Evolutionary conservation across 2,888 invertebrate species (phyloP), one percentile per base, ranked within the genome.

Genomic region (Amphipyra tragopoginis): DNA sequence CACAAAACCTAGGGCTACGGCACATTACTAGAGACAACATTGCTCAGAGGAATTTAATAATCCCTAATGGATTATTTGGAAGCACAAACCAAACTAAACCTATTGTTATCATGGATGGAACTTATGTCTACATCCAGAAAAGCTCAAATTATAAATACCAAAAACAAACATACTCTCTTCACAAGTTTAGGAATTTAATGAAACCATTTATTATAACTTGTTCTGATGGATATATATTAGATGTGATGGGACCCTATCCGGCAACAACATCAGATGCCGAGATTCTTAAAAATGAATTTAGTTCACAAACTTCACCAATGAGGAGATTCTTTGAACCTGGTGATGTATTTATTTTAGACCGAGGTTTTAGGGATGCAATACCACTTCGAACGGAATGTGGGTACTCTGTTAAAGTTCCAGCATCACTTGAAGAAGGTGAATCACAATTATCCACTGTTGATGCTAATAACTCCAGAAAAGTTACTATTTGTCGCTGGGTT

Each of bases 51-150:
- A 54, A 54, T 54, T 39, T 38, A 15, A 40, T 45, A 38, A 45
- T 54, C 15, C 54, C 54, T 21, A 54, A 54, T 54, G 54, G 54
- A 14, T 38, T 47, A 34, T 54, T 54, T 39, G 47, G 54, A 39
- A 45, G 47, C 47, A 47, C 47, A 13, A 47, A 47, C 33, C 47
- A 47, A 33, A 7, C 7, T 29, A 49, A 43, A 38, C 43, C 48
- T 0, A 39, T 60, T n/a, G 36, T 48, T 6, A 49, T 61, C 10
- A 43, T 49, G 29, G 48, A 61, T 49, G 56, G 56, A 29, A 56
- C 61, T 43, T 56, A 56, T 42, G 11, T 49, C 0, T 61, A 60
- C 26, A 47, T 54, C 33, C 54, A 58, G 9, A 49, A 56, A 56
- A 56, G 48, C 45, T 13, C 29, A 43, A 53, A 50, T 43, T 36